Percentiles rank a stretch among this genome's conserved stretches.
These are phyloP conservation scores for Thalassophryne amazonica DNA, from an alignment of 2,797 vertebrate species.

Conservation along the genomic window DNA sequence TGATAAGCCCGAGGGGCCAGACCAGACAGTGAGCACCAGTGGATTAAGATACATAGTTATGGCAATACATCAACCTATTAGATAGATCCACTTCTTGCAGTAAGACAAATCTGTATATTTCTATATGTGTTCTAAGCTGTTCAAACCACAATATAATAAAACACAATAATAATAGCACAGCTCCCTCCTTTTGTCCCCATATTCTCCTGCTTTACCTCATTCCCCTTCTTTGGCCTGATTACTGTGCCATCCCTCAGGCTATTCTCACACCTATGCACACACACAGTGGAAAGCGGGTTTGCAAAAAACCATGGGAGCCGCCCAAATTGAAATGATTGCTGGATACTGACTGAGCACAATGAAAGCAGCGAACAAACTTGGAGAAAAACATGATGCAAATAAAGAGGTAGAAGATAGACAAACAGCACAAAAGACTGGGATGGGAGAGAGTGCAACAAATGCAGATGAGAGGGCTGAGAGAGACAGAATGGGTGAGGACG, in stretches of 20 bases:
- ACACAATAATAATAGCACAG: conserved; percentile 44
- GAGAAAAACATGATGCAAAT: background rate
- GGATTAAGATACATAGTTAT: conserved; percentile 22
- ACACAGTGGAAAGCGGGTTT: conserved; percentile 9
- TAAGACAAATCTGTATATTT: no score
- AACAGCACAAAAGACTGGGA: background rate
- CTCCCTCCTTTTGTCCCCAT: conserved; percentile 14
- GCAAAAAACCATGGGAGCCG: conserved; percentile 14
- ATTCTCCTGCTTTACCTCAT: conserved; percentile 9
- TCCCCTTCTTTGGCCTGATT: conserved; percentile 44
- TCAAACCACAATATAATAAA: conserved; percentile 43
- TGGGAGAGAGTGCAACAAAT: background rate
- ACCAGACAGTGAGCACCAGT: conserved; percentile 31
- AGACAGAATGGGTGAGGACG: no score
- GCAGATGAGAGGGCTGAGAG: background rate
- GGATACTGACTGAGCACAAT: conserved; percentile 28
- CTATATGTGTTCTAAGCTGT: conserved; percentile 4
- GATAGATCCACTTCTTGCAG: no score
- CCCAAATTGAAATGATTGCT: conserved; percentile 32
- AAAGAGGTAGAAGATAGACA: background rate
- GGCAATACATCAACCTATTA: no score
- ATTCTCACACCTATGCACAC: conserved; percentile 1
- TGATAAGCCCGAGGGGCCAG: conserved; percentile 14
- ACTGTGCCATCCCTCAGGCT: conserved; percentile 26
- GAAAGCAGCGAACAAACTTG: conserved; percentile 27